A percentile compares a stretch with the other conserved stretches of the same genome.
Evolutionary conservation across 1,140 invertebrate species (phyloP).

Genomic region (Melipona quadrifasciata): DNA sequence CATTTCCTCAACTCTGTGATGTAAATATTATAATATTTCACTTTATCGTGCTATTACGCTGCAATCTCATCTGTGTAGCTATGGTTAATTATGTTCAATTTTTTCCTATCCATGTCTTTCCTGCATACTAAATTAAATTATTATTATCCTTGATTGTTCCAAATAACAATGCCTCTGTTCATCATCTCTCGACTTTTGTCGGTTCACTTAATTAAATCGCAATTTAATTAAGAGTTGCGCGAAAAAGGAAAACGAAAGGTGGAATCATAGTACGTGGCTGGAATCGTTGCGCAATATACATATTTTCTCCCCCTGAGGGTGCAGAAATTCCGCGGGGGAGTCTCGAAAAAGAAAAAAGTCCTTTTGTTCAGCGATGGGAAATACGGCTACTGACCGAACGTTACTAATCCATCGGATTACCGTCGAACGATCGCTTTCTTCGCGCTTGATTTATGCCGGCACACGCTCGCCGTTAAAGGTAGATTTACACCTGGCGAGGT

Average conservation of each 20-base stretch:
- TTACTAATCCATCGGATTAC: conserved; percentile 39
- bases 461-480: not conserved
- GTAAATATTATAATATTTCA: too few relatives aligned
- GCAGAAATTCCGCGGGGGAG: not conserved
- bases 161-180: not conserved
- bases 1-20: too few relatives aligned
- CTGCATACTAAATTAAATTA: too few relatives aligned
- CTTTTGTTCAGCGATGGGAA: conserved; percentile 10
- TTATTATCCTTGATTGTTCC: not conserved
- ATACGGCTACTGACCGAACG: conserved; percentile 18
- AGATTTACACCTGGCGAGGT: conserved; percentile 36
- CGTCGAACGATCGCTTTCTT: conserved; percentile 44
- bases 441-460: conserved; percentile 29
- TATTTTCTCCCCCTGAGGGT: not conserved
- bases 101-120: too few relatives aligned
- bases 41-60: too few relatives aligned
- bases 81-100: too few relatives aligned
- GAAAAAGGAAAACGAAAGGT: not conserved
- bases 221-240: conserved; percentile 9
- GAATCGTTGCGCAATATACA: not conserved
- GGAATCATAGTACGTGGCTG: too few relatives aligned
- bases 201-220: too few relatives aligned
- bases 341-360: not conserved
- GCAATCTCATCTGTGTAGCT: too few relatives aligned
- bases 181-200: not conserved